Percentiles rank a stretch among this genome's conserved stretches.
These are phyloP conservation scores for Dasypogon diadema DNA, from an alignment of 2,888 invertebrate species.

Conservation along the genomic window DNA sequence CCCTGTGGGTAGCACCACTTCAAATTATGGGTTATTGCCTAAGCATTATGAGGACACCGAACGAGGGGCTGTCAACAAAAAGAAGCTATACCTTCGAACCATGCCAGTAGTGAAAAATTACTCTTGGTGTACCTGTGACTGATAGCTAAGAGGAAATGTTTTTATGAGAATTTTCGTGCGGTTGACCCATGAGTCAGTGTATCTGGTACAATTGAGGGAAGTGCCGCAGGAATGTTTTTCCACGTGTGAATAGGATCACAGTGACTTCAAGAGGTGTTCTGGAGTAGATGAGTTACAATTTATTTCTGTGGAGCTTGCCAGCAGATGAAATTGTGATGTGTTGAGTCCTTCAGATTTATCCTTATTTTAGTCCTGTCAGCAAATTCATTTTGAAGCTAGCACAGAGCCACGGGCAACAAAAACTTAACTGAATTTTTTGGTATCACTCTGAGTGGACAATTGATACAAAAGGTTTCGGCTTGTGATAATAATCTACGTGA, in stretches of 20 bases:
- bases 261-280: not conserved
- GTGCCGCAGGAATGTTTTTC: not conserved
- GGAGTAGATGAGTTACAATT: not conserved
- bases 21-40: slow-evolving; percentile 20
- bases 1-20: slow-evolving; percentile 2
- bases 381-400: slow-evolving; percentile 16
- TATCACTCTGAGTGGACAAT: not conserved
- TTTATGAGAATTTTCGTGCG: slow-evolving; percentile 1
- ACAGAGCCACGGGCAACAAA: slow-evolving; percentile 4
- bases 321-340: slow-evolving; percentile 20
- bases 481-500: slow-evolving; percentile 47
- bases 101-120: not conserved
- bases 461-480: slow-evolving; percentile 24
- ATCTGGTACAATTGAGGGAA: not conserved
- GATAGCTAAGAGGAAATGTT: not conserved
- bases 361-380: not conserved
- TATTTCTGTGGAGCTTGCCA: not conserved
- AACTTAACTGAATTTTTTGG: slow-evolving; percentile 6
- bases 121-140: not conserved
- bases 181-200: not conserved
- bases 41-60: not conserved
- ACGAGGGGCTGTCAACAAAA: not conserved
- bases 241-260: not conserved
- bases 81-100: slow-evolving; percentile 7
- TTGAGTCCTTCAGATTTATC: not conserved